Percentiles rank a stretch among this genome's conserved stretches.
These are phyloP conservation scores for Sarcophaga rosellei DNA, from an alignment of 2,888 invertebrate genomes.

Conservation along the genomic window DNA sequence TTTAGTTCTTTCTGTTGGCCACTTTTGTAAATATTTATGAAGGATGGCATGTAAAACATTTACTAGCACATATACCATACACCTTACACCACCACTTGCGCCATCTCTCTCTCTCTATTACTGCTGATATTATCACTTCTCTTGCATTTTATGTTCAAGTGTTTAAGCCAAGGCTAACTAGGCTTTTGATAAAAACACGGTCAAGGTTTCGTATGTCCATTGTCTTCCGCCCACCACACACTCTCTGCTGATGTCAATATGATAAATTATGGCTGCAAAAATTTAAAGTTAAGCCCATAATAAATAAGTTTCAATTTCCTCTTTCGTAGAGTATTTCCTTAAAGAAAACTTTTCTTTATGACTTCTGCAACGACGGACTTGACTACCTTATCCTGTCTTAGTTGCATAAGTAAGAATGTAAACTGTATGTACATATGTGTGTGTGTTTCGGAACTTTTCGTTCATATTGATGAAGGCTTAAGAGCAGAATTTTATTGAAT, in stretches of 20 bases:
- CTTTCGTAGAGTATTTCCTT: neutral
- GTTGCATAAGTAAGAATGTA: no score
- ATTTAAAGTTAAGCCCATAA: conserved; percentile 12
- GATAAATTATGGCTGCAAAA: conserved; percentile 44
- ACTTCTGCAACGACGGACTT: no score
- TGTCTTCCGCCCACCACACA: neutral
- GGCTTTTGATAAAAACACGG: conserved; percentile 55
- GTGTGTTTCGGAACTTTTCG: neutral
- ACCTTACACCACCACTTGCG: neutral
- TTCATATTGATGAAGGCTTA: conserved; percentile 19
- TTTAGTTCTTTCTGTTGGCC: conserved; percentile 54
- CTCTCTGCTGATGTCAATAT: conserved; percentile 34
- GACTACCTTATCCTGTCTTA: neutral
- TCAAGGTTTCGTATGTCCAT: conserved; percentile 49
- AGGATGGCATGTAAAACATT: conserved; percentile 18
- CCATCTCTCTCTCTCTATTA: no score
- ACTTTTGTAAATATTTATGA: conserved; percentile 53
- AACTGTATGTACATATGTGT: neutral
- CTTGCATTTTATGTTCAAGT: conserved; percentile 5
- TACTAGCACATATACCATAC: neutral
- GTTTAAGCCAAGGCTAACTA: conserved; percentile 20
- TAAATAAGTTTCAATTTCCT: conserved; percentile 60
- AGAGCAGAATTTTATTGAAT: conserved; percentile 36
- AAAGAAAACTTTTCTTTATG: conserved; percentile 7
- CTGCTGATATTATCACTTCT: conserved; percentile 1